Evolutionary conservation across 2,113 vertebrate genomes (phyloP).

Genomic region (Aptenodytes patagonicus): DNA sequence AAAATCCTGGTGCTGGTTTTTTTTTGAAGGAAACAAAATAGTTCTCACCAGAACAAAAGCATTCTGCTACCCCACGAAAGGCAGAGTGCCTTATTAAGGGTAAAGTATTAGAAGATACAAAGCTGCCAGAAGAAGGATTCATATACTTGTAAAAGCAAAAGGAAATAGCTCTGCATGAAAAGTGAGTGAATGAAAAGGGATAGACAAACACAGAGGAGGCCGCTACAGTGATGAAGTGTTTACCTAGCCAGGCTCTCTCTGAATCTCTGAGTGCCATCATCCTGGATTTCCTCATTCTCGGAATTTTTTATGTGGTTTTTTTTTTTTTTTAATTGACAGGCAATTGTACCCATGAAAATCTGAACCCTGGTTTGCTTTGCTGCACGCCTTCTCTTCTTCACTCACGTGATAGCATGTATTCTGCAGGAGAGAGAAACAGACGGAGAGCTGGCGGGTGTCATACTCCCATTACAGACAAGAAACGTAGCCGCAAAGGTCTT

Average conservation of each 20-base stretch:
- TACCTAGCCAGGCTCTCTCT: not conserved
- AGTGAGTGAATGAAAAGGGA: not conserved
- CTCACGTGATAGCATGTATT: not conserved
- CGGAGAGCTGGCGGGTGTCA: not conserved
- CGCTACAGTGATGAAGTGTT: not conserved
- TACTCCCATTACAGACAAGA: not conserved
- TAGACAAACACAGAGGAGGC: conserved; percentile 19
- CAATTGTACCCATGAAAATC: not conserved
- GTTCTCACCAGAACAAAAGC: not conserved
- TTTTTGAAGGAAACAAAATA: not conserved
- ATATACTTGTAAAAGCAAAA: not conserved
- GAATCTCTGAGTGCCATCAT: conserved; percentile 32
- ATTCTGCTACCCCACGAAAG: not conserved
- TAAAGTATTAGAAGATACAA: not conserved
- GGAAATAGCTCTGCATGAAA: not conserved
- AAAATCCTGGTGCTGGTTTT: not conserved
- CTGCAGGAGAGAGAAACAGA: not conserved
- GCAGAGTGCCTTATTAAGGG: not conserved
- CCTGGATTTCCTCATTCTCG: not conserved
- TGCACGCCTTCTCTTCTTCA: not conserved
- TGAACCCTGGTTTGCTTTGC: not conserved
- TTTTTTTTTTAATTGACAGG: not conserved
- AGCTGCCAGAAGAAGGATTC: not conserved
- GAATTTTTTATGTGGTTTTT: not conserved
- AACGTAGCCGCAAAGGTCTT: not conserved